A percentile compares a stretch with the other conserved stretches of the same genome.
These are phyloP conservation scores for Drosophila tropicalis DNA, from an alignment of 1,140 invertebrate genomes.

Conservation along the genomic window DNA sequence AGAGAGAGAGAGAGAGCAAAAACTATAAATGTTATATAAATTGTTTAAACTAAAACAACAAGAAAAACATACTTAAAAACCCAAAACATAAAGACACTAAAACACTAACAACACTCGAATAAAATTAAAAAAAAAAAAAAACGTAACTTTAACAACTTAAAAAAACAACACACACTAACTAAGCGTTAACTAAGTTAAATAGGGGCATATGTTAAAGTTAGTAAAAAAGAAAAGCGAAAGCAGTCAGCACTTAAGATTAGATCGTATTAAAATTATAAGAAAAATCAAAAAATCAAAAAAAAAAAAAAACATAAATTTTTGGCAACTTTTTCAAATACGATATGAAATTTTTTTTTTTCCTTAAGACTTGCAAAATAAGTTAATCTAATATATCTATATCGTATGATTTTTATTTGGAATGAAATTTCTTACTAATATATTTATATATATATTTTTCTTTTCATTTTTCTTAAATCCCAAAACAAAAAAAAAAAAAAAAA, in stretches of 20 bases:
- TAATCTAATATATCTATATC: background rate
- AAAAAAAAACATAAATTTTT: background rate
- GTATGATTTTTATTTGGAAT: no score
- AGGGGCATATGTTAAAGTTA: background rate
- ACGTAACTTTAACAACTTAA: background rate
- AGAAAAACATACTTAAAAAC: constrained; percentile 21
- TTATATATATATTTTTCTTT: constrained; percentile 23
- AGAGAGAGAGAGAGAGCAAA: background rate
- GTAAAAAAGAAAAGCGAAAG: background rate
- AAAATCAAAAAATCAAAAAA: background rate
- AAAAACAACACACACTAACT: background rate
- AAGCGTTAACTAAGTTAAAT: background rate
- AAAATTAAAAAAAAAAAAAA: background rate
- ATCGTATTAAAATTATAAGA: constrained; percentile 38
- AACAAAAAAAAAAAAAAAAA: background rate
- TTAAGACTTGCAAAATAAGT: background rate
- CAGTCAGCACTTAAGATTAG: constrained; percentile 6
- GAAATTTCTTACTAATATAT: constrained; percentile 43
- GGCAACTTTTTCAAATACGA: constrained; percentile 6
- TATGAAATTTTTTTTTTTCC: no score
- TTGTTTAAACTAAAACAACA: constrained; percentile 28
- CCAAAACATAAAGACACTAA: constrained; percentile 14
- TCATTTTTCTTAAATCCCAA: background rate
- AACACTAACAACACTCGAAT: constrained; percentile 34
- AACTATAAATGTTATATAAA: background rate